phyloP scores from a whole-genome alignment of 2,113 vertebrate species.

The Cynoglossus semilaevis region DNA sequence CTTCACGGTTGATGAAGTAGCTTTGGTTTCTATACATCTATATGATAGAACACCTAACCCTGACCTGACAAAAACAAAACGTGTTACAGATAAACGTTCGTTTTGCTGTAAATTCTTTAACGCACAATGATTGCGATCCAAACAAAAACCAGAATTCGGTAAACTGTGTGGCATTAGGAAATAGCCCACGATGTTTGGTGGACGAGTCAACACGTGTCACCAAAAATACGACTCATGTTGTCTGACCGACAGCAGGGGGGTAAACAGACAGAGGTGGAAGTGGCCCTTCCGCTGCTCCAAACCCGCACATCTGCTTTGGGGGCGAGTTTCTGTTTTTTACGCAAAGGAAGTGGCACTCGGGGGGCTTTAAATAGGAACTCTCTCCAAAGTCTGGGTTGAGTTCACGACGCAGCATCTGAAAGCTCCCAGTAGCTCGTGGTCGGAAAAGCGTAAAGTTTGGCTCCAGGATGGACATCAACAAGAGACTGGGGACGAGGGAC shows the following conservation, averaged over 20 bases:
- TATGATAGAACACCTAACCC: not conserved
- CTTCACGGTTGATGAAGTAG: too few species aligned
- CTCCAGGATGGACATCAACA: slow-evolving; percentile 55
- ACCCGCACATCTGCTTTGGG: slow-evolving; percentile 74
- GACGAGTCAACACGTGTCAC: slow-evolving; percentile 41
- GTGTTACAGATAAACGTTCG: not conserved
- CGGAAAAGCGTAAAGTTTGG: slow-evolving; percentile 25
- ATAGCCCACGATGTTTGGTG: slow-evolving; percentile 17
- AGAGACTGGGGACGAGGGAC: slow-evolving; percentile 41
- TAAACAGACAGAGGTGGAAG: slow-evolving; percentile 71
- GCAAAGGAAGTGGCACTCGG: slow-evolving; percentile 65
- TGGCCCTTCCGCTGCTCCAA: slow-evolving; percentile 71
- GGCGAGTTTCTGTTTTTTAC: slow-evolving; percentile 67
- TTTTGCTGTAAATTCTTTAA: not conserved
- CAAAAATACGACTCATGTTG: slow-evolving; percentile 57
- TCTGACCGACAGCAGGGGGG: slow-evolving; percentile 52
- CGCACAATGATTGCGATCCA: not conserved
- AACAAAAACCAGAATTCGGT: slow-evolving; percentile 8
- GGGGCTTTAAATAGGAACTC: slow-evolving; percentile 77
- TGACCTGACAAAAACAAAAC: not conserved
- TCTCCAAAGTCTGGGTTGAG: slow-evolving; percentile 47
- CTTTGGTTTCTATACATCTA: too few species aligned
- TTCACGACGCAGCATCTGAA: slow-evolving; percentile 63
- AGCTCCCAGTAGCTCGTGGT: slow-evolving; percentile 36
- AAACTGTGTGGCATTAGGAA: slow-evolving; percentile 1